Evolutionary conservation across 2,888 invertebrate species (phyloP), one percentile per base, ranked within the genome.

Genomic region (Pogonocherus hispidulus): DNA sequence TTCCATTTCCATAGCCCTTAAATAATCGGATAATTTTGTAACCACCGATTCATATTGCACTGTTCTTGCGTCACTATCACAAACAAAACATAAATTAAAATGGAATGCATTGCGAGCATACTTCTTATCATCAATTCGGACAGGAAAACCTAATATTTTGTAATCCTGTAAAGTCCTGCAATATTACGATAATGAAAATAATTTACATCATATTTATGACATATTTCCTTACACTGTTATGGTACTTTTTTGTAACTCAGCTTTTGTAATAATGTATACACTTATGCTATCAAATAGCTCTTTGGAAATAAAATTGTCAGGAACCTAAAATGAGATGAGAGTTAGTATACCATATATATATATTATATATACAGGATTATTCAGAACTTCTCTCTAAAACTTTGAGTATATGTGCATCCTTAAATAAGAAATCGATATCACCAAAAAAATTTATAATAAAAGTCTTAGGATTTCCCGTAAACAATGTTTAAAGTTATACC

Each of bases 51-150:
- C 98, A 85, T 97, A 98, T 80, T 96, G 96, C 1, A 95, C 93
- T 0, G 97, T 96, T 66, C 95, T 90, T 0, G 96, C 93, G 87
- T 93, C 92, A 59, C 94, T 93, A 82, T 96, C 95, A 81, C 96
- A 97, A 0, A 98, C 96, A 83, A 98, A 96, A 85, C 97, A 97
- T 27, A 97, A 86, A 86, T 98, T 98, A 87, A 98, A 98, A 71
- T 97, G 93, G 80, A 96, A 94, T n/a, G 95, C 95, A 86, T 98
- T 98, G 62, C 98, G 88, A 11, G 93, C 92, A 86, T 98, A 98
- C 80, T 95, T 93, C 56, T 93, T 91, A 84, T 94, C 92, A 78
- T 95, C 93, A 67, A 98, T 97, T 73, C 93, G 90, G 44, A 97
- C 94, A 0, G 98, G 98, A 85, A 94, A 97, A 0, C 97, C 97